Evolutionary conservation across 1,140 invertebrate genomes (phyloP), one percentile per base, ranked within the genome.

Genomic region (Drosophila pachea): DNA sequence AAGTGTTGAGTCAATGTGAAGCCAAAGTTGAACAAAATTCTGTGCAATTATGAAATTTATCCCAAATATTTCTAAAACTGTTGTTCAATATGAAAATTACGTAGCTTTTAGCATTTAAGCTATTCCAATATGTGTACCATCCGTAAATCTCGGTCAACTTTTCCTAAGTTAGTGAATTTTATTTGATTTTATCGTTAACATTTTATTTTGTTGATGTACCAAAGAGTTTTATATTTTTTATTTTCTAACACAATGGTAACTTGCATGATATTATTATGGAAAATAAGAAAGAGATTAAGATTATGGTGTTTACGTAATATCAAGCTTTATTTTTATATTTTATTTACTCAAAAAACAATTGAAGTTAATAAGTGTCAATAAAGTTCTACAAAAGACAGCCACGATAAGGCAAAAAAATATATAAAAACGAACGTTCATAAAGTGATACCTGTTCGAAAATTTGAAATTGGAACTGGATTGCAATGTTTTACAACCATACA

Each of bases 21-120:
- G 78, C 78, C 78, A 83, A 83, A 83, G 79, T 83, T 78, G 59
- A 83, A 76, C 45, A 68, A 54, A 81, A 82, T 84, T 75, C 60
- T 74, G 71, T 83, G 73, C 76, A 83, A 83, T 83, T 78, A 79
- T 72, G 63, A 74, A 74, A 66, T 73, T 73, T 76, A 83, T 54
- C 73, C 72, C 68, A 75, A 56, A 74, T 47, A 70, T 70, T 78
- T 84, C 63, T 84, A 45, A 74, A 76, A 66, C 66, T 79, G 79
- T 83, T 84, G 79, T 83, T 83, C 81, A 79, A 76, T 68, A 68
- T 63, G 47, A 72, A 48, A 47, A 45, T 48, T 75, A 58, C 59
- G 54, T 81, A 81, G 62, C 59, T 73, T 63, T 48, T 79, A 84
- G 56, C 9, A 29, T 35, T 60, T 79, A 83, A 86, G 79, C 48